Evolutionary conservation across 2,113 vertebrate species (phyloP).

Genomic region (Urocolius indicus): DNA sequence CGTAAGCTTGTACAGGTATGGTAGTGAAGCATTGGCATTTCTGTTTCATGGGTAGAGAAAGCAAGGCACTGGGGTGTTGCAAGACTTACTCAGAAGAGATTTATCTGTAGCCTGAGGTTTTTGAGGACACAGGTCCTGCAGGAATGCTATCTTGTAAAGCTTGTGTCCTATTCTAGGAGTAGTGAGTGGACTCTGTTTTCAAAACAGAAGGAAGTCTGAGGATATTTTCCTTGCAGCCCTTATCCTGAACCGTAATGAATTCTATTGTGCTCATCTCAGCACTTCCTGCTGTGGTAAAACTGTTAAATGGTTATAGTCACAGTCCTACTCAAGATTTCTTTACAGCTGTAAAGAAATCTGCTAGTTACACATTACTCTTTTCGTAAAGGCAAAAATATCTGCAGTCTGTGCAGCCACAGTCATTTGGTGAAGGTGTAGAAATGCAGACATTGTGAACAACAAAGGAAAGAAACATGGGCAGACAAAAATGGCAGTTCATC

Average conservation of each 20-base stretch:
- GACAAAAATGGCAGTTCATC: neutral
- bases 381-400: neutral
- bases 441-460: neutral
- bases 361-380: neutral
- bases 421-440: neutral
- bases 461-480: neutral
- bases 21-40: neutral
- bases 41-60: neutral
- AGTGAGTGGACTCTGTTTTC: neutral
- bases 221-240: neutral
- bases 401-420: neutral
- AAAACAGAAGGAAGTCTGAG: conserved; percentile 19
- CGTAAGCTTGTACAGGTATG: neutral
- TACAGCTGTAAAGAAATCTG: neutral
- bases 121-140: neutral
- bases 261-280: conserved; percentile 4
- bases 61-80: neutral
- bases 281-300: conserved; percentile 32
- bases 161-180: neutral
- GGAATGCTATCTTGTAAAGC: neutral
- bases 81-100: neutral
- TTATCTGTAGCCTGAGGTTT: neutral
- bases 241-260: conserved; percentile 37
- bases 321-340: neutral
- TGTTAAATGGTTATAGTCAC: neutral